A percentile compares a stretch with the other conserved stretches of the same genome.
phyloP scores from a whole-genome alignment of 2,888 invertebrate genomes.

The Drosophila picticornis region DNA sequence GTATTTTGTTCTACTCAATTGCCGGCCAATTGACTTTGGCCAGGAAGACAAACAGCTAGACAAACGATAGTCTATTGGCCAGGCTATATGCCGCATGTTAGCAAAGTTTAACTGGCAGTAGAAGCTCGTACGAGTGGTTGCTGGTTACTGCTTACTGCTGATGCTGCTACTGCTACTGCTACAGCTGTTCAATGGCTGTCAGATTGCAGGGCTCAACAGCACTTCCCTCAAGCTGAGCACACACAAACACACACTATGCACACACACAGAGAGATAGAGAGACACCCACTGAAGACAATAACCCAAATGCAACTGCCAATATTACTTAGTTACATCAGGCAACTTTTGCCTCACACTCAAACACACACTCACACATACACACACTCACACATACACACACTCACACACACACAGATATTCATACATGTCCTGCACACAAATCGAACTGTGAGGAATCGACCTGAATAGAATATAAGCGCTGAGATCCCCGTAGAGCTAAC shows the following conservation, averaged over 20 bases:
- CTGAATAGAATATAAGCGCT: conserved; percentile 52
- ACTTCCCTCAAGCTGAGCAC: conserved; percentile 36
- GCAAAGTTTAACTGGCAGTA: conserved; percentile 32
- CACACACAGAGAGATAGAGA: background rate
- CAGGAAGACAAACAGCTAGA: conserved; percentile 18
- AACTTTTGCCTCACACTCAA: conserved; percentile 46
- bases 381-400: conserved; percentile 2
- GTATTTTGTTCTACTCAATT: conserved; percentile 64
- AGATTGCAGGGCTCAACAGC: conserved; percentile 57
- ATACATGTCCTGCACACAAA: conserved; percentile 37
- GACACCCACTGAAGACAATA: conserved; percentile 63
- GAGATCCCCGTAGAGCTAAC: conserved; percentile 60
- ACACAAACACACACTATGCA: conserved; percentile 11
- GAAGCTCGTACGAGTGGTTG: conserved; percentile 40
- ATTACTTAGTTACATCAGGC: conserved; percentile 75
- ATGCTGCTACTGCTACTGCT: background rate
- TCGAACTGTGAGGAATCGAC: conserved; percentile 32
- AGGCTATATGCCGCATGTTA: conserved; percentile 32
- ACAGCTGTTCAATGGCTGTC: conserved; percentile 54
- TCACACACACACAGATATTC: conserved; percentile 20
- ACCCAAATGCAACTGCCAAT: conserved; percentile 79
- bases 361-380: conserved; percentile 16
- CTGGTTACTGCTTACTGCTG: conserved; percentile 6
- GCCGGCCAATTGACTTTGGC: conserved; percentile 58
- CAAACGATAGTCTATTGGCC: conserved; percentile 2